Base-by-base conservation (phyloP, 2,797 vertebrate species). In the Triplophysa bombifrons region DNA sequence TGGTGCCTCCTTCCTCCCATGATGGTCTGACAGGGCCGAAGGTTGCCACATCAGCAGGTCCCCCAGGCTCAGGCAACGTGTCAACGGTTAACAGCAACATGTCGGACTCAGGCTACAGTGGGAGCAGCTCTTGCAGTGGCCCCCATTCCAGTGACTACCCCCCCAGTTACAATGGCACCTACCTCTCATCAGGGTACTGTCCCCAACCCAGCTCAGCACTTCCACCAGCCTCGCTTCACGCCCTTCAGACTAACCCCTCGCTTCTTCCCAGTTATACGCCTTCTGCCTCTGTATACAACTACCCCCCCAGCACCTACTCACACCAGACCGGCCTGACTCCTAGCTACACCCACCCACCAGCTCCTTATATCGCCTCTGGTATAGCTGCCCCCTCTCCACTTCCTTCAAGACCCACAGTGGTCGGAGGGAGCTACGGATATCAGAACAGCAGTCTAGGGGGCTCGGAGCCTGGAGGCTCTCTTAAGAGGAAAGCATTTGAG, bases 401-500 rank as follows among this genome's bases (percentile, higher is more conserved):
- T 76, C 91, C 96, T n/a, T 86, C 94, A 0, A 93, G 91, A 66
- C 94, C 93, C 2, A 92, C 95, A 2, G 89, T 93, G 2, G 90
- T 97, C 48, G 94, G 95, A 2, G 88, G 92, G 10, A 90, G 91
- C 41, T 98, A 97, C 8, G 85, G 92, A 84, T 97, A 97, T 91
- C 95, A 95, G 83, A 93, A 91, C 2, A 84, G 92, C 0, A 89
- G 89, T 8, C 85, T 95, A 55, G 91, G 90, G 0, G 89, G 89
- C 12, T 85, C 93, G 6, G 93, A 94, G 63, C 86, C 93, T 55
- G 91, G 90, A 2, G 91, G 90, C 7, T 82, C 94, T 4, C 88
- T 98, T 85, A 98, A 99, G 91, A 95, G 97, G 84, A 99, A 98
- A 87, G 97, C 95, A 0, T 96, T 96, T 9, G 96, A 97, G 80